These are phyloP conservation scores for Dinocampus coccinellae DNA, from an alignment of 2,888 invertebrate genomes.

Conservation along the genomic window DNA sequence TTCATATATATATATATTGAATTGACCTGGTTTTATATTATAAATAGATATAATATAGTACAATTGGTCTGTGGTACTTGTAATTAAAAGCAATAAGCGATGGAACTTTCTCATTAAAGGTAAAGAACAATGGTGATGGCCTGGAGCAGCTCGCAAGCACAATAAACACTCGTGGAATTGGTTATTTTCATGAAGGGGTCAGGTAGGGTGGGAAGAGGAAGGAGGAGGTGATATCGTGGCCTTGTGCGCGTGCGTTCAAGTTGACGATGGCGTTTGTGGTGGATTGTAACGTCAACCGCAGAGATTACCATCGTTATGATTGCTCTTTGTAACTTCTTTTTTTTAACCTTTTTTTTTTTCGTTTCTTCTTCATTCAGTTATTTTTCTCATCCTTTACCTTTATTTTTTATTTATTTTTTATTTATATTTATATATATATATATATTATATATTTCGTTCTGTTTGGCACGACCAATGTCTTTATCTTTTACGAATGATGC, in stretches of 20 bases:
- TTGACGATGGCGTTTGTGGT: constrained; percentile 51
- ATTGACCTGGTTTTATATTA: neutral
- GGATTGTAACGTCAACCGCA: constrained; percentile 58
- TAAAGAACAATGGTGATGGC: constrained; percentile 50
- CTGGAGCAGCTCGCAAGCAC: constrained; percentile 49
- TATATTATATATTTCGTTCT: too few relatives aligned
- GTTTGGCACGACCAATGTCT: constrained; percentile 7
- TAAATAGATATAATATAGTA: neutral
- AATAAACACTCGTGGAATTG: constrained; percentile 64
- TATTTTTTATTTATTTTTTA: constrained; percentile 35
- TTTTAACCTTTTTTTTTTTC: constrained; percentile 41
- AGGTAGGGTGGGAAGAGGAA: too few relatives aligned
- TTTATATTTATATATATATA: too few relatives aligned
- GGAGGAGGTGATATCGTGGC: neutral
- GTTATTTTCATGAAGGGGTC: constrained; percentile 63
- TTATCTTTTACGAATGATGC: neutral
- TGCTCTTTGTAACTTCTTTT: constrained; percentile 65
- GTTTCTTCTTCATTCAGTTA: constrained; percentile 27
- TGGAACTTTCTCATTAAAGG: constrained; percentile 31
- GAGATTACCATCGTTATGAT: constrained; percentile 64
- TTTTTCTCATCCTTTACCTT: constrained; percentile 24
- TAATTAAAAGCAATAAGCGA: constrained; percentile 36
- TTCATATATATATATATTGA: neutral
- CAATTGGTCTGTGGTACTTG: constrained; percentile 1
- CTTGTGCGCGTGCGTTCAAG: constrained; percentile 32